Percentiles rank a stretch among this genome's conserved stretches.
phyloP scores from a whole-genome alignment of 2,113 vertebrate genomes.

The Talpa occidentalis region DNA sequence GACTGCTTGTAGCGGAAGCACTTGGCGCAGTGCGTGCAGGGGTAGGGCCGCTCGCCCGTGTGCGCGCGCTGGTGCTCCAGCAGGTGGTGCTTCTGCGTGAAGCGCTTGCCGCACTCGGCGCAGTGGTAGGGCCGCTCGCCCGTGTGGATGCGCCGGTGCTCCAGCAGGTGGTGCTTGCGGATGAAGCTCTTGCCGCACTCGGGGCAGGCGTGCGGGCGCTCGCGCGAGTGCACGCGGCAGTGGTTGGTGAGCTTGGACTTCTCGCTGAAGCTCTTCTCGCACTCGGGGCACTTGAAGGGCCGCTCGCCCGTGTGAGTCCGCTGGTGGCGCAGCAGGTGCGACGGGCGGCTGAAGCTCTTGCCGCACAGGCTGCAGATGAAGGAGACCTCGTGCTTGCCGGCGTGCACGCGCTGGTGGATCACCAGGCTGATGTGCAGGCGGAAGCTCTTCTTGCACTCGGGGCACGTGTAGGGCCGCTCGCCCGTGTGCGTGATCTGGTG shows the following conservation, averaged over 20 bases:
- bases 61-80: conserved; percentile 89
- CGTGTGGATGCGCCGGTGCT: conserved; percentile 90
- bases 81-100: conserved; percentile 89
- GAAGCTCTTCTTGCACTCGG: conserved; percentile 89
- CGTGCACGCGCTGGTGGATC: conserved; percentile 89
- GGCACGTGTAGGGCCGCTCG: conserved; percentile 88
- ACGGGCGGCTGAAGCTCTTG: conserved; percentile 89
- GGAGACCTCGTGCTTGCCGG: conserved; percentile 88
- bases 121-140: conserved; percentile 90
- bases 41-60: conserved; percentile 89
- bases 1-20: conserved; percentile 92
- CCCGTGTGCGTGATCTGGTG: conserved; percentile 90
- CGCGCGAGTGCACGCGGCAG: conserved; percentile 89
- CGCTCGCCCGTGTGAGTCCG: conserved; percentile 90
- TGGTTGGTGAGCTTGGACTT: conserved; percentile 90
- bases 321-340: conserved; percentile 89
- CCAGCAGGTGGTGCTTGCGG: conserved; percentile 88
- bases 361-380: conserved; percentile 90
- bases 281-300: conserved; percentile 88
- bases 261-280: conserved; percentile 90
- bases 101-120: conserved; percentile 89
- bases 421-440: conserved; percentile 90
- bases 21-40: conserved; percentile 90
- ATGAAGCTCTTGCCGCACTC: conserved; percentile 90
- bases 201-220: conserved; percentile 88